Conservation (phyloP, 2,888 invertebrate species). For the Philhelius pedissequus region DNA sequence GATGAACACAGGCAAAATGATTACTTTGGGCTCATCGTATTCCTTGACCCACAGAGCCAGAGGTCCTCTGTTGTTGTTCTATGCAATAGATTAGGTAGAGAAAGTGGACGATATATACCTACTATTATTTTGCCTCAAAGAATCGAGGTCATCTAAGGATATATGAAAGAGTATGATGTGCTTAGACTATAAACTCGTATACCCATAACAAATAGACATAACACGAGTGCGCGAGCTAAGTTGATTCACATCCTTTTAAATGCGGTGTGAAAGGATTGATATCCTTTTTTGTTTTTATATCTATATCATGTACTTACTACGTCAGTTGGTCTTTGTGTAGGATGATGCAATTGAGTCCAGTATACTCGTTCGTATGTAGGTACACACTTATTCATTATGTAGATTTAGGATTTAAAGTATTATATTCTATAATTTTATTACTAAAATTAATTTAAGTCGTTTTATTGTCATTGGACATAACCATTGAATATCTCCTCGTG, state of each 20-base stretch:
- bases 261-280: slow-evolving; percentile 52
- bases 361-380: background rate
- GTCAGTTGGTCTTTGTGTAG: background rate
- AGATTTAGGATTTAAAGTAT: no score
- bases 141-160: slow-evolving; percentile 55
- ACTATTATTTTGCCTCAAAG: slow-evolving; percentile 48
- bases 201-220: background rate
- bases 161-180: slow-evolving; percentile 35
- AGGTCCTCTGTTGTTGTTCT: slow-evolving; percentile 1
- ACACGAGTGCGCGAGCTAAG: slow-evolving; percentile 49
- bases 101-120: slow-evolving; percentile 35
- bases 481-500: no score
- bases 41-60: slow-evolving; percentile 59
- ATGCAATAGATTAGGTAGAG: background rate
- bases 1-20: slow-evolving; percentile 63
- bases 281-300: slow-evolving; percentile 47
- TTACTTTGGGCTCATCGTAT: slow-evolving; percentile 44
- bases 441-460: no score
- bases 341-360: slow-evolving; percentile 37
- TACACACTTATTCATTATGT: no score
- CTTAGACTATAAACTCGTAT: slow-evolving; percentile 44
- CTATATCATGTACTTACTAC: background rate
- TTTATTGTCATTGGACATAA: no score
- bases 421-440: no score
- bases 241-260: slow-evolving; percentile 62